Base-by-base conservation (phyloP, 2,888 invertebrate species). In the Muscina levida region DNA sequence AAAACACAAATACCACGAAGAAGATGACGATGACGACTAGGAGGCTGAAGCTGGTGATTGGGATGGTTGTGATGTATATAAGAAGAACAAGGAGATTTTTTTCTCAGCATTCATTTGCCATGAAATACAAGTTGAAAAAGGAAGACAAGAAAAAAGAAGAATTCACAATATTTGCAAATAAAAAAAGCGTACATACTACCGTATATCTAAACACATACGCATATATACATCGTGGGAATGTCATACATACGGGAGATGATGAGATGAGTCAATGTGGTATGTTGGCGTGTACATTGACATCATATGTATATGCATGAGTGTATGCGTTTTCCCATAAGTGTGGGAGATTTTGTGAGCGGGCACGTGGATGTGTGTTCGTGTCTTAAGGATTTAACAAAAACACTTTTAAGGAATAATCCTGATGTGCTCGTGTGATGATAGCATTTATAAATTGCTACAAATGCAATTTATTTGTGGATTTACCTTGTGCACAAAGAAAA, bases 71-170 rank as follows among this genome's bases (percentile, higher is more conserved):
- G 31, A 44, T 2, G 44, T 44, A 51, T 22, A 22, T 31, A 51
- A 51, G 17, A 46, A 51, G 19, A 51, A 51, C 10, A 17, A 53
- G 53, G 8, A 53, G 24, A 13, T 42, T 62, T 62, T 62, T 53
- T 11, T 59, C 39, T n/a, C 15, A 22, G 22, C 42, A 39, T 22
- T 62, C 62, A n/a, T 48, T 46, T 85, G 85, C 85, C 86, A 85
- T 85, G 86, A 86, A 85, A 86, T 77, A 75, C 85, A 85, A 87
- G 83, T 86, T 85, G 85, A 87, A 87, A n/a, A 85, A 85, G 81
- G 85, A 85, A 85, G 84, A 86, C 83, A 79, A 84, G 84, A 86
- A 86, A 86, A 86, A 87, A 85, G 87, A 87, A 84, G 72, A 86
- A 86, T 57, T 8, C 46, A 26, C 26, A 66, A 65, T 17, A 66